Percentiles rank a stretch among this genome's conserved stretches.
Conservation (phyloP, 2,888 invertebrate genomes). For the Polyommatus iphigenia region DNA sequence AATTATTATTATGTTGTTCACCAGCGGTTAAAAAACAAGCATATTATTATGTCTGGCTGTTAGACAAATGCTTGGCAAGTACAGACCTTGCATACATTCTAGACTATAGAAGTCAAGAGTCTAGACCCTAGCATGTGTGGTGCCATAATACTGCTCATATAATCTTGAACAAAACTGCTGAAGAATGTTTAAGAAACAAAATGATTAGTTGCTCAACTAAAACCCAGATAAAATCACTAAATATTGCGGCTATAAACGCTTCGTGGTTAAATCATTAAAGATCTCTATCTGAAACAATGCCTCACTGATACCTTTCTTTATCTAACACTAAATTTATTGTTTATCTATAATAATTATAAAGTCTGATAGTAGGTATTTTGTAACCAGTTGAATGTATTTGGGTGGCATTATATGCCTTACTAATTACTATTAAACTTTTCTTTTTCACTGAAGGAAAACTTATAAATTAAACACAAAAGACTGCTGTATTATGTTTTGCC, state of each 20-base stretch:
- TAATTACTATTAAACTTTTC: neutral
- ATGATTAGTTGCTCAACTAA: neutral
- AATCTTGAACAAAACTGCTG: neutral
- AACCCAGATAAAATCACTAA: conserved; percentile 22
- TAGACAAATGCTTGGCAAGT: too few relatives aligned
- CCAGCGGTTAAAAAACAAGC: too few relatives aligned
- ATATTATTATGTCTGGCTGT: too few relatives aligned
- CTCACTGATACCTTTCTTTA: conserved; percentile 25
- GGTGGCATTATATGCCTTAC: neutral
- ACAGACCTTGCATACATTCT: too few relatives aligned
- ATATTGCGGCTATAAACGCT: conserved; percentile 23
- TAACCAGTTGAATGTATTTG: neutral
- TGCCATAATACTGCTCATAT: neutral
- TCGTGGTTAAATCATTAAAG: conserved; percentile 33
- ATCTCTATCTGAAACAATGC: conserved; percentile 35
- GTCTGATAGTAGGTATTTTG: neutral
- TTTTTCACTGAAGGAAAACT: neutral
- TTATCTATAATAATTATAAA: neutral
- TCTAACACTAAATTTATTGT: conserved; percentile 15
- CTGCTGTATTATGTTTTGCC: neutral
- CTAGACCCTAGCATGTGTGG: neutral
- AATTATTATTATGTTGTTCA: too few relatives aligned
- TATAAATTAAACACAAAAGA: neutral
- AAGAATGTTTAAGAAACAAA: neutral
- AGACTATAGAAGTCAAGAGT: too few relatives aligned